Percentiles rank a stretch among this genome's conserved stretches.
Conservation (phyloP, 2,113 vertebrate genomes). For the Chaenocephalus aceratus region DNA sequence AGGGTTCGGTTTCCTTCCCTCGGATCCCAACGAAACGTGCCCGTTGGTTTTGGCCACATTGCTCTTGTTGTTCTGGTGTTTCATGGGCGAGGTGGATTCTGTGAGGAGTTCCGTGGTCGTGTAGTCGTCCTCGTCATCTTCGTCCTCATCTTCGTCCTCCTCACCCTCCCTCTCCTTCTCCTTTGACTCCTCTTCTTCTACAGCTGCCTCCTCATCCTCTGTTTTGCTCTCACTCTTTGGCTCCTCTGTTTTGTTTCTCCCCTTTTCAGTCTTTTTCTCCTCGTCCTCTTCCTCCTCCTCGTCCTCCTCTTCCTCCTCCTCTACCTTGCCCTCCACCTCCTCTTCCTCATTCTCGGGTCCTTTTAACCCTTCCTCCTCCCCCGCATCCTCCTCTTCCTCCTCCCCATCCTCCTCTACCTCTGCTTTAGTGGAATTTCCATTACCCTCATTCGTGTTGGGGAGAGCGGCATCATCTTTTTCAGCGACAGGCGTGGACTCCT, state of each 20-base stretch:
- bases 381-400: slow-evolving; percentile 73
- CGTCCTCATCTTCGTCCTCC: slow-evolving; percentile 77
- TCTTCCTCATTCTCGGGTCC: slow-evolving; percentile 81
- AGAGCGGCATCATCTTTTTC: slow-evolving; percentile 57
- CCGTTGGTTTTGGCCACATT: slow-evolving; percentile 91
- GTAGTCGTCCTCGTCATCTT: slow-evolving; percentile 71
- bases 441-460: slow-evolving; percentile 64
- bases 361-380: slow-evolving; percentile 75
- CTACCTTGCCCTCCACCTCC: slow-evolving; percentile 79
- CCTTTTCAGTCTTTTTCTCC: slow-evolving; percentile 75
- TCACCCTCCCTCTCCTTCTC: slow-evolving; percentile 62
- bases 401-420: slow-evolving; percentile 78
- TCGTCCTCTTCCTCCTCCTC: slow-evolving; percentile 57
- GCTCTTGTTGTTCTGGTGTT: slow-evolving; percentile 78
- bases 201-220: slow-evolving; percentile 79
- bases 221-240: slow-evolving; percentile 56
- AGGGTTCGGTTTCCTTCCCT: slow-evolving; percentile 80
- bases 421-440: slow-evolving; percentile 66
- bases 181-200: slow-evolving; percentile 82
- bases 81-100: slow-evolving; percentile 51
- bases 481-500: slow-evolving; percentile 56
- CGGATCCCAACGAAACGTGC: slow-evolving; percentile 88
- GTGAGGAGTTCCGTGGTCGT: slow-evolving; percentile 72
- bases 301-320: slow-evolving; percentile 75
- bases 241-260: slow-evolving; percentile 52